A percentile compares a stretch with the other conserved stretches of the same genome.
phyloP scores from a whole-genome alignment of 2,113 vertebrate species.

The Oncorhynchus nerka region DNA sequence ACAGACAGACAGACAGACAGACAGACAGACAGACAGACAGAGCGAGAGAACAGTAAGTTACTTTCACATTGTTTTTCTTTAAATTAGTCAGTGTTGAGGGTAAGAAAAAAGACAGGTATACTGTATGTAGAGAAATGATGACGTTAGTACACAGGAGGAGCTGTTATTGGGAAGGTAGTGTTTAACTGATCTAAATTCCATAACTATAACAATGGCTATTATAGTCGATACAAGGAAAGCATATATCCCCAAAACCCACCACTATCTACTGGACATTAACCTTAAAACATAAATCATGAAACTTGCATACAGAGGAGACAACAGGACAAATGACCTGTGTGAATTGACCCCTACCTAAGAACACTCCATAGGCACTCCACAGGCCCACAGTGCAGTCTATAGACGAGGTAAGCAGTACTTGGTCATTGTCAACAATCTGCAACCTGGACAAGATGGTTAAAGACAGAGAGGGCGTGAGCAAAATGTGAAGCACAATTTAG shows the following conservation, averaged over 20 bases:
- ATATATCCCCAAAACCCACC: not conserved
- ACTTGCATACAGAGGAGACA: not conserved
- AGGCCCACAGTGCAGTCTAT: slow-evolving; percentile 64
- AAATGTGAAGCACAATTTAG: not conserved
- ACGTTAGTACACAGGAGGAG: not conserved
- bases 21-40: too few species aligned
- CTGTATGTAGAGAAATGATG: not conserved
- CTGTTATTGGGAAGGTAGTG: not conserved
- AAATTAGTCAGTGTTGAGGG: not conserved
- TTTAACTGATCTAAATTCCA: too few species aligned
- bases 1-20: too few species aligned
- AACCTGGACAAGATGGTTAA: slow-evolving; percentile 59
- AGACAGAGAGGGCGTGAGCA: slow-evolving; percentile 27
- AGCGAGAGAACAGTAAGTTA: not conserved
- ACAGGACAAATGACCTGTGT: not conserved
- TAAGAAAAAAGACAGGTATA: not conserved
- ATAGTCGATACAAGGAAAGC: not conserved
- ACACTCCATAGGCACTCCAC: slow-evolving; percentile 66
- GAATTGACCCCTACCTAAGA: slow-evolving; percentile 59
- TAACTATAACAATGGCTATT: too few species aligned
- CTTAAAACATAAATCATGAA: not conserved
- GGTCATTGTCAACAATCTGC: slow-evolving; percentile 71
- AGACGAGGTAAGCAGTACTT: slow-evolving; percentile 72
- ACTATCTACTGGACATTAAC: not conserved
- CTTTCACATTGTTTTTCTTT: too few species aligned